Base-by-base conservation (phyloP, 1,140 invertebrate genomes). In the Polypedilum vanderplanki region DNA sequence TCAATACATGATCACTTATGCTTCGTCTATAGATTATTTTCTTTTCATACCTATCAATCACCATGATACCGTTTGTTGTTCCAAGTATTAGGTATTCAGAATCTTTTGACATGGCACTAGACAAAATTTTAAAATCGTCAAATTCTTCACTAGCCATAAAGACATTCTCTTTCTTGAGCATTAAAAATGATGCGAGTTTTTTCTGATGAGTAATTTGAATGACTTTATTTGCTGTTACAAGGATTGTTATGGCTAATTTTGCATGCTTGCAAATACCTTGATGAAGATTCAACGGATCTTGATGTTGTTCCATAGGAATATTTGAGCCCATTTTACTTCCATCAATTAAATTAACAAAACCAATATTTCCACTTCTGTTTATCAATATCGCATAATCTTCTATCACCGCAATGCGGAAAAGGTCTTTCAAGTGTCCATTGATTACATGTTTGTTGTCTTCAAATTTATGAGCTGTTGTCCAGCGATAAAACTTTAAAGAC, bases 1-100 rank as follows among this genome's bases (percentile, higher is more conserved):
- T 81, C 4, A 76, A 75, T 41, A 82, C 81, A 2, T 77, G 75
- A 20, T 82, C 81, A 73, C 81, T 82, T 10, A 82, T 77, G 76
- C 79, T 82, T 74, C 79, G 80, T 1, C 78, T 77, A 20, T 81
- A 75, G 1, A 80, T 76, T 17, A 76, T 57, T 15, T 76, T 22
- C 0, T 75, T 76, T 1, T n/a, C 64, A 4, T 74, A 74, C 0
- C 80, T 74, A 74, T 82, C 79, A 10, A 80, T 81, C 0, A 82
- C 78, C 7, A 80, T 77, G 0, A 82, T 74, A 9, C 81, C 81
- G 24, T 76, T 75, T 12, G 76, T 57, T 0, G 81, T 82, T 7
- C 81, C 81, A 22, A 82, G 74, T 0, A 81, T 74, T 5, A 82
- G 73, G 73, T 82, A 81, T 7, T 77, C 40, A 5, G 76, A 75